Evolutionary conservation across 2,797 vertebrate genomes (phyloP), one percentile per base, ranked within the genome.

Genomic region (Nyctalus aviator): DNA sequence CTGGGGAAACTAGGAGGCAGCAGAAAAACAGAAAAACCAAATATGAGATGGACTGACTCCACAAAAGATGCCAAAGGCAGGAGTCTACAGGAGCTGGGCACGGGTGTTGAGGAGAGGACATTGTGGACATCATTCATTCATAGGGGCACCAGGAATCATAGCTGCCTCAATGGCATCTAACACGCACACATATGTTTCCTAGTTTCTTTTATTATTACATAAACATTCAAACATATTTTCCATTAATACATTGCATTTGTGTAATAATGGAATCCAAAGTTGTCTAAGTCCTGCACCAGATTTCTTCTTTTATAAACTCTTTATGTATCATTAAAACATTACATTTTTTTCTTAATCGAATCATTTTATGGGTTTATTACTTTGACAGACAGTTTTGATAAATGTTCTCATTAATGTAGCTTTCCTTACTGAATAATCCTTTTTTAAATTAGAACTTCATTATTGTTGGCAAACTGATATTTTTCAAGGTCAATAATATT

Each of bases 401-500:
- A 93, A 88, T 55, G 4, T 0, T 90, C 8, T 93, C 76, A 90
- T 69, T 95, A 84, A 32, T 35, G 23, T 81, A 35, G 21, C 15
- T 79, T 89, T 94, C 41, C 37, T 93, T 90, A 50, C 59, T 75
- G 27, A 93, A 78, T 35, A 89, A 57, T 11, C 5, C 71, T 92
- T 21, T 78, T 84, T 11, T 12, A 50, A 79, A 81, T 86, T 84
- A 81, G 18, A 76, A 20, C 12, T 90, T 81, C 41, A 73, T 78
- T 90, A 75, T 73, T 82, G 12, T 73, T 87, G 76, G 46, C 10
- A 13, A 93, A 85, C 62, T 88, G 15, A 27, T 73, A 46, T 88
- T 91, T 89, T 90, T 84, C 55, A 82, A 90, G 73, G 64, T 95
- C 72, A 90, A 32, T 87, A 95, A 72, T 21, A 81, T 84, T 83